These are phyloP conservation scores for Brotula barbata DNA, from an alignment of 2,797 vertebrate genomes.

Conservation along the genomic window DNA sequence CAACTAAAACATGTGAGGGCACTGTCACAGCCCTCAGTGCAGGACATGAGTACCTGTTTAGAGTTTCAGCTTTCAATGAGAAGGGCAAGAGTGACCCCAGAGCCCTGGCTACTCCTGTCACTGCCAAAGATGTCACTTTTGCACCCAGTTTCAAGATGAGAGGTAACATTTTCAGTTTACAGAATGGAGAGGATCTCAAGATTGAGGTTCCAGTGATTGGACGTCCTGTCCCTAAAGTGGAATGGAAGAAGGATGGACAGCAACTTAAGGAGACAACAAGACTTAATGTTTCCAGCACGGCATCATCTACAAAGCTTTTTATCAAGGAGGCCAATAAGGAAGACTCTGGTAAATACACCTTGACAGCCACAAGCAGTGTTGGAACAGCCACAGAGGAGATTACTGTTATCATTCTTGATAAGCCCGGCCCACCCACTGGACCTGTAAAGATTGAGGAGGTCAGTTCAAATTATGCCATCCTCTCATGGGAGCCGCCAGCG, in stretches of 20 bases:
- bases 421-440: constrained; percentile 93
- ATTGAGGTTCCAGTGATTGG: constrained; percentile 93
- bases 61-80: constrained; percentile 93
- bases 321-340: constrained; percentile 95
- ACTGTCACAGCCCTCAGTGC: constrained; percentile 88
- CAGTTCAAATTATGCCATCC: constrained; percentile 86
- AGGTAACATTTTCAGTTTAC: constrained; percentile 91
- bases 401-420: constrained; percentile 91
- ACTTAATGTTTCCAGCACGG: constrained; percentile 87
- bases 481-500: constrained; percentile 93
- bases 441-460: constrained; percentile 96
- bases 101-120: constrained; percentile 87
- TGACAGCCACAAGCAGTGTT: constrained; percentile 88
- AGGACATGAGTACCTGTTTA: constrained; percentile 94
- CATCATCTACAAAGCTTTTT: constrained; percentile 83
- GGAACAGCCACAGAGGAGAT: constrained; percentile 88
- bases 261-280: constrained; percentile 95
- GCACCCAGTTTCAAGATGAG: constrained; percentile 87
- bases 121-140: constrained; percentile 92
- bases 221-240: constrained; percentile 87
- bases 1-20: constrained; percentile 90
- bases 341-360: constrained; percentile 92
- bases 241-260: constrained; percentile 92
- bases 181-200: constrained; percentile 92
- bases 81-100: constrained; percentile 97